Evolutionary conservation across 1,140 invertebrate genomes (phyloP), one percentile per base, ranked within the genome.

Genomic region (Calliphora vicina): DNA sequence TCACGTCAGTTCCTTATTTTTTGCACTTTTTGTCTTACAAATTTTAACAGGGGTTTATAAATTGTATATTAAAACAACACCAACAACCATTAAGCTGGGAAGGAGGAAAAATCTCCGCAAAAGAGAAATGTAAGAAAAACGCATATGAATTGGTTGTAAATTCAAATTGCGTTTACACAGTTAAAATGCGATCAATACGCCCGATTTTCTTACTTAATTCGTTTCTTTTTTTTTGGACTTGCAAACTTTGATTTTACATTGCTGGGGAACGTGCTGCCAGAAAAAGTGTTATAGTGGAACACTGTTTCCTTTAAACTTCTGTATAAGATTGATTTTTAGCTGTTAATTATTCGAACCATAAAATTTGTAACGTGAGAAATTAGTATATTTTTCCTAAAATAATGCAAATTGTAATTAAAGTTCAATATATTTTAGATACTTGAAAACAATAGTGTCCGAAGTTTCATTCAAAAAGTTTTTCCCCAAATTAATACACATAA

Each of bases 91-190:
- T 25, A 23, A 35, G 35, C 35, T 20, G 15, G 20, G 26, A 17
- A 74, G 26, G 25, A 29, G n/a, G 15, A 29, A 29, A 35, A 29
- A n/a, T 74, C 4, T 12, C 35, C 0, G 1, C 10, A 2, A 74
- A 43, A 78, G 42, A 45, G 42, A 43, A 43, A 76, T 35, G 73
- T 29, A 76, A 42, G n/a, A 78, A 78, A 78, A 78, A 78, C 74
- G 23, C 74, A 78, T 45, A 42, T 20, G 42, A 78, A 45, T 45
- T 87, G 87, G 88, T 88, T 88, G 87, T 88, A 88, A 88, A 88
- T 88, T 88, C 87, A 88, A 88, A 88, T 88, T 85, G 85, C 80
- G 85, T 81, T 81, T 81, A 78, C 35, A 42, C 80, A 67, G 45
- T 57, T 67, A 67, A 67, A 81, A 81, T 81, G 26, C 80, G 57